Evolutionary conservation across 2,888 invertebrate genomes (phyloP), one percentile per base, ranked within the genome.

Genomic region (Eupsilia transversa): DNA sequence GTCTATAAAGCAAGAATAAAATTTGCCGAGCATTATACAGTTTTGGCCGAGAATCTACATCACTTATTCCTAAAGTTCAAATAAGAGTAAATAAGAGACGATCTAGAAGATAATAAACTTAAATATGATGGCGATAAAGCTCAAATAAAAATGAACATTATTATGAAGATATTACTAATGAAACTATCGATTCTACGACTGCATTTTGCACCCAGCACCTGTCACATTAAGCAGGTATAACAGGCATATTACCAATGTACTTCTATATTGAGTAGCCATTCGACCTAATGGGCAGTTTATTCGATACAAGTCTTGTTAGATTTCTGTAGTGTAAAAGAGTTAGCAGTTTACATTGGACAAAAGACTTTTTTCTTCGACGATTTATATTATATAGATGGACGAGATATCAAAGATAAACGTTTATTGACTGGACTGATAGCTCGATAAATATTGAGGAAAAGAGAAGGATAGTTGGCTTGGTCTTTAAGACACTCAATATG

Each of bases 371-470:
- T 69, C 38, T 61, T 76, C 17, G 23, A 61, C 23, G 14, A 33
- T n/a, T n/a, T n/a, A 20, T 10, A 14, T 10, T n/a, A 49, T 1
- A 1, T 30, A 30, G 23, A 23, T 33, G 23, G 1, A 33, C 5
- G 33, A 74, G 57, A 61, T 76, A 68, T 33, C 2, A 59, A 35
- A 35, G 46, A 77, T 77, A 57, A 57, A 14, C 35, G 43, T 69
- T 49, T 54, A 64, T n/a, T 70, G 35, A 70, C 63, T 63, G 30
- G 6, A 61, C 30, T 20, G 27, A 74, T 30, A 2, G 9, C 4
- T 52, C 38, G 41, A 52, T 65, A 49, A 54, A 57, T 41, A 57
- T 27, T 56, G 46, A 63, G 14, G 38, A 33, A 69, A 33, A 63
- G 17, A 38, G 3, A 20, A 54, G 17, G 5, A 30, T 46, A 38